Evolutionary conservation across 2,113 vertebrate genomes (phyloP).

Genomic region (Ptyas mucosa): DNA sequence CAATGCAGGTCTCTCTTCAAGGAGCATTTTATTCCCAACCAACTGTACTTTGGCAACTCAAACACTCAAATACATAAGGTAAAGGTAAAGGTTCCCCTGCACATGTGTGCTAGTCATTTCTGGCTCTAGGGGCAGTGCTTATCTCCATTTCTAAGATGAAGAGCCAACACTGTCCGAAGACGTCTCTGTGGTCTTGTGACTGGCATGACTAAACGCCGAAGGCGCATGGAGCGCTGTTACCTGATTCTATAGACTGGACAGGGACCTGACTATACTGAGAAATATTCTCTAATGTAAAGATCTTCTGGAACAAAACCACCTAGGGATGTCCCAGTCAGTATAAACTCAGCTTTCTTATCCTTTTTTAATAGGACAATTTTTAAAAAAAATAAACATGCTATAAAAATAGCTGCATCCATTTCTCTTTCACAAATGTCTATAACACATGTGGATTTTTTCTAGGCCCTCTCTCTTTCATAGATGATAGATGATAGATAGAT

Average conservation of each 20-base stretch:
- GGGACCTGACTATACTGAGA: not conserved
- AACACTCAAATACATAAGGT: not conserved
- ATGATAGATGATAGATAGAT: no score
- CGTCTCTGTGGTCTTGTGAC: no score
- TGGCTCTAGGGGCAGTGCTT: no score
- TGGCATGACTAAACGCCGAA: no score
- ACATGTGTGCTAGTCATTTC: no score
- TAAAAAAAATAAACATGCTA: not conserved
- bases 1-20: not conserved
- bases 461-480: not conserved
- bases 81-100: not conserved
- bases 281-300: not conserved
- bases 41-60: not conserved
- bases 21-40: not conserved
- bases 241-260: not conserved
- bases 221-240: no score
- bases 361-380: not conserved
- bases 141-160: no score
- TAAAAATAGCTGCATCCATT: not conserved
- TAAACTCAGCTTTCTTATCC: not conserved
- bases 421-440: not conserved
- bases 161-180: no score
- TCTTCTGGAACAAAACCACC: not conserved
- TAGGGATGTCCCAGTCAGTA: not conserved
- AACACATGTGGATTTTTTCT: not conserved